Evolutionary conservation across 2,888 invertebrate species (phyloP).

Genomic region (Chloroclysta siterata): DNA sequence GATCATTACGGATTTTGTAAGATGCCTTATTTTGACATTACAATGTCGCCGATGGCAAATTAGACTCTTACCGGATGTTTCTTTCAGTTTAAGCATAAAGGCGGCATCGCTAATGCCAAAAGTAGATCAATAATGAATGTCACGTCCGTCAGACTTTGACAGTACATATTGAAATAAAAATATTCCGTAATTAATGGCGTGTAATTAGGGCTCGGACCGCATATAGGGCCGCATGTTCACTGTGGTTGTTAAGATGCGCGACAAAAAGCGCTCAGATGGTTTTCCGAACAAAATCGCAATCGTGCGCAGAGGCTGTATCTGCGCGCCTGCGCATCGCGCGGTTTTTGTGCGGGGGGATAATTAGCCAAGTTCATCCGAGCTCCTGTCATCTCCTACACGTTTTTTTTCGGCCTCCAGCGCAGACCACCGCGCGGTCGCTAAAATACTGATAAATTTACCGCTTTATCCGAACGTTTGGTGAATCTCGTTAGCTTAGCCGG

Average conservation of each 20-base stretch:
- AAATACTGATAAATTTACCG: conserved; percentile 82
- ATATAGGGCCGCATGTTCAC: conserved; percentile 57
- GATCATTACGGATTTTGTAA: conserved; percentile 13
- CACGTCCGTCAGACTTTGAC: conserved; percentile 59
- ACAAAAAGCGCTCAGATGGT: conserved; percentile 61
- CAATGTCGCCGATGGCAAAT: conserved; percentile 34
- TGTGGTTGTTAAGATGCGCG: conserved; percentile 54
- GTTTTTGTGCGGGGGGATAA: conserved; percentile 73
- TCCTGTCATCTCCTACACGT: conserved; percentile 82
- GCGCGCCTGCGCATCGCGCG: conserved; percentile 63
- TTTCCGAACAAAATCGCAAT: conserved; percentile 66
- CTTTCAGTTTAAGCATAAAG: conserved; percentile 39
- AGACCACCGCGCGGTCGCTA: conserved; percentile 75
- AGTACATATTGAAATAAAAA: conserved; percentile 56
- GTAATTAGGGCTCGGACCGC: conserved; percentile 67
- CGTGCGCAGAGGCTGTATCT: conserved; percentile 65
- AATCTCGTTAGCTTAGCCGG: conserved; percentile 80
- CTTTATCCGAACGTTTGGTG: conserved; percentile 81
- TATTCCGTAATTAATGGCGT: conserved; percentile 69
- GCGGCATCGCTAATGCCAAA: conserved; percentile 49
- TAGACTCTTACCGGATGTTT: conserved; percentile 43
- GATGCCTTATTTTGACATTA: conserved; percentile 13
- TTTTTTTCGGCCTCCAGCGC: conserved; percentile 69
- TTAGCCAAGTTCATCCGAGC: conserved; percentile 74
- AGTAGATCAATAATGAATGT: conserved; percentile 62